These are phyloP conservation scores for Anser cygnoides DNA, from an alignment of 2,113 vertebrate genomes.

Conservation along the genomic window DNA sequence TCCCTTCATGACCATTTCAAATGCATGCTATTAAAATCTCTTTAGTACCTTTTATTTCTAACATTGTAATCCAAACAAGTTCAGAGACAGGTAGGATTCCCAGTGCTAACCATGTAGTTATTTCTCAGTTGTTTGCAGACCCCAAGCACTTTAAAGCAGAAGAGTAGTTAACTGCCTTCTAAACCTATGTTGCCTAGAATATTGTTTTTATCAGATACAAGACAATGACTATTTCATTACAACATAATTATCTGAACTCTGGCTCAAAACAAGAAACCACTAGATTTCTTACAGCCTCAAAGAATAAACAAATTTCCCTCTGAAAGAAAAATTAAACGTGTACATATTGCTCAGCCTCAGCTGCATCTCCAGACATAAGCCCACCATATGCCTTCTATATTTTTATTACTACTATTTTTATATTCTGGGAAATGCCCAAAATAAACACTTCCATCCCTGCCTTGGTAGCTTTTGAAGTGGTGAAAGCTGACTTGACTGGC, in stretches of 20 bases:
- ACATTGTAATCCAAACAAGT: not conserved
- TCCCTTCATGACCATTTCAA: not conserved
- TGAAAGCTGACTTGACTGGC: not conserved
- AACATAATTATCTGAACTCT: not conserved
- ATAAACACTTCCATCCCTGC: not conserved
- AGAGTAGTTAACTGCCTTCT: not conserved
- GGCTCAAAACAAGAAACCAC: not conserved
- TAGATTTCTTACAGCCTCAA: not conserved
- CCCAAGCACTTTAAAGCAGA: not conserved
- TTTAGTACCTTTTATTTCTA: not conserved
- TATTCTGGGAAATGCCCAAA: conserved; percentile 19
- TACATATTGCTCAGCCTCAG: not conserved
- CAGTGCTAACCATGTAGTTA: not conserved
- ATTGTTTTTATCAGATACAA: not conserved
- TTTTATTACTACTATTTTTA: conserved; percentile 21
- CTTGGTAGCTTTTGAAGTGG: not conserved
- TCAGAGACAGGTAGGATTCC: not conserved
- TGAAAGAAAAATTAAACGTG: not conserved
- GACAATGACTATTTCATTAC: not conserved
- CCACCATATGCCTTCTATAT: not conserved
- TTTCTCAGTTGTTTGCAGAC: not conserved
- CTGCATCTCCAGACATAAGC: not conserved
- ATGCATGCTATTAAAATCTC: not conserved
- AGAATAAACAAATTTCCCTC: not conserved
- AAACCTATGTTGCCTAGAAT: not conserved